A percentile compares a stretch with the other conserved stretches of the same genome.
Evolutionary conservation across 2,113 vertebrate genomes (phyloP).

Genomic region (Atlantisia rogersi): DNA sequence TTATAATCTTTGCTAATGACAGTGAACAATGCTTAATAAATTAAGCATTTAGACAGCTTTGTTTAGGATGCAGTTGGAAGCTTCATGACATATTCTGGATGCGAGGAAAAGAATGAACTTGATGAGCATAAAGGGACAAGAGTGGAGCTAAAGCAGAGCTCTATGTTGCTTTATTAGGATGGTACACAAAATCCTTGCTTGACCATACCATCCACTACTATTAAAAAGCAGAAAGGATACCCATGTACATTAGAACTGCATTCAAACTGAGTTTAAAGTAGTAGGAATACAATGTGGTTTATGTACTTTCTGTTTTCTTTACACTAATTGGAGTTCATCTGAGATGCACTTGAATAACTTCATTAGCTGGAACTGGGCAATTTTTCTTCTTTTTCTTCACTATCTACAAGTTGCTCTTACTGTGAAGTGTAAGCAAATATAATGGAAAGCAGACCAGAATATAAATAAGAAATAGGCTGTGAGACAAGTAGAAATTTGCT

Average conservation of each 20-base stretch:
- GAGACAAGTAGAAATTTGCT: neutral
- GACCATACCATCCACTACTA: neutral
- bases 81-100: neutral
- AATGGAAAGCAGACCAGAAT: neutral
- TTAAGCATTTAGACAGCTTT: neutral
- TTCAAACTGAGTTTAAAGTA: neutral
- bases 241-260: neutral
- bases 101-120: neutral
- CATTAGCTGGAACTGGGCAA: neutral
- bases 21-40: neutral
- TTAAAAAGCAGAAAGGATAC: neutral
- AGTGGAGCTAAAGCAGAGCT: neutral
- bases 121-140: neutral
- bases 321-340: neutral
- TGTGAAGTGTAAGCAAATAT: conserved; percentile 11
- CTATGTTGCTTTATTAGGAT: neutral
- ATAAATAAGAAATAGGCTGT: neutral
- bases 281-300: neutral
- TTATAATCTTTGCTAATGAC: neutral
- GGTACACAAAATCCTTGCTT: neutral
- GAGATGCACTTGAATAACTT: neutral
- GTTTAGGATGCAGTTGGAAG: neutral
- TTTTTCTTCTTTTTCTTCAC: neutral
- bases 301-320: neutral
- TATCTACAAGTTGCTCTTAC: neutral